Conservation (phyloP, 2,888 invertebrate species). For the Nineta flava region DNA sequence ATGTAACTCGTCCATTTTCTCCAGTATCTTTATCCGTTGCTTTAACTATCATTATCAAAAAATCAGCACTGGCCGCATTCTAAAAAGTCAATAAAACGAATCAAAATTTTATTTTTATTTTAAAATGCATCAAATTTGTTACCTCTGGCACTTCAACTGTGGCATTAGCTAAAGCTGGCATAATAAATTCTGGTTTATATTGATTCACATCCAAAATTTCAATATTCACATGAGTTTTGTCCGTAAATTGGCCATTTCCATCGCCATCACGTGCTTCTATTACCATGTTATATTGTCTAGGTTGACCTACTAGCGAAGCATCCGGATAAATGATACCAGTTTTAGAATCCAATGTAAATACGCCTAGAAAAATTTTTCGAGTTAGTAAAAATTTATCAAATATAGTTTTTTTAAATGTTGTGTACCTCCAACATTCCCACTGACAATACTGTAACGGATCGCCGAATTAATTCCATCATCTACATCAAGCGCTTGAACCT, state of each 20-base stretch:
- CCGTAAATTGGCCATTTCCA: slow-evolving; percentile 46
- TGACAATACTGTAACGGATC: slow-evolving; percentile 55
- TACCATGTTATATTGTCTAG: slow-evolving; percentile 31
- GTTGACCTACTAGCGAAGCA: slow-evolving; percentile 48
- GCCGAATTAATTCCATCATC: slow-evolving; percentile 67
- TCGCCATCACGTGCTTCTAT: slow-evolving; percentile 59
- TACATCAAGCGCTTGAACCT: slow-evolving; percentile 64
- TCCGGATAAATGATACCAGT: slow-evolving; percentile 73
- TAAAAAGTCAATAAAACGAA: slow-evolving; percentile 18
- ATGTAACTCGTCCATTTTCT: slow-evolving; percentile 69
- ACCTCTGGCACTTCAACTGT: slow-evolving; percentile 75
- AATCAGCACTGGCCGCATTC: slow-evolving; percentile 61
- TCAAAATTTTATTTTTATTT: not conserved
- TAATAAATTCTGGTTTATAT: slow-evolving; percentile 63
- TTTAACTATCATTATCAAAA: slow-evolving; percentile 63
- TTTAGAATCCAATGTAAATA: slow-evolving; percentile 57
- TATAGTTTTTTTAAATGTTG: slow-evolving; percentile 14
- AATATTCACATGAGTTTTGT: slow-evolving; percentile 56
- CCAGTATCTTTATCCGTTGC: slow-evolving; percentile 71
- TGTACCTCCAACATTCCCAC: slow-evolving; percentile 46
- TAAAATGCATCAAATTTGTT: slow-evolving; percentile 13
- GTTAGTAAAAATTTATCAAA: not conserved
- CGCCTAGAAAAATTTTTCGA: slow-evolving; percentile 30
- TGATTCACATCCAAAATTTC: slow-evolving; percentile 66
- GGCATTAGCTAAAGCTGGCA: slow-evolving; percentile 57